Base-by-base conservation (phyloP, 2,797 vertebrate genomes). In the Leptodactylus fallax region DNA sequence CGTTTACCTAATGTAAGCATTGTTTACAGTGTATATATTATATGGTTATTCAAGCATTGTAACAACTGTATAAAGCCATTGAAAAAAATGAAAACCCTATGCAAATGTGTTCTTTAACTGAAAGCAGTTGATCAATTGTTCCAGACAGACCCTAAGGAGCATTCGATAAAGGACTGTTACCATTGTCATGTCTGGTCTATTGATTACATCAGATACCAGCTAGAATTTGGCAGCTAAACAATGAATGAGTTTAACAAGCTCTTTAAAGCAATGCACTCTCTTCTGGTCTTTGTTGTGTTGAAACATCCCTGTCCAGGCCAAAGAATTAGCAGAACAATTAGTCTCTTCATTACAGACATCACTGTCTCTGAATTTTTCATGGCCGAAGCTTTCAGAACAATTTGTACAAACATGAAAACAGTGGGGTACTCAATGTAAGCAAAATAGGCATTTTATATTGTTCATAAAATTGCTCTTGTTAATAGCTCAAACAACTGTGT, bases 41-140 rank as follows among this genome's bases (percentile, higher is more conserved):
- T 58, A 45, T 74, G 14, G 27, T 58, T 21, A 19, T 55, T 16
- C 47, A 53, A 71, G 51, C 16, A 19, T 60, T 79, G 16, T 4
- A 14, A 36, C 9, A 27, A 56, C 55, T 19, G 0, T 72, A 61
- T 71, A 19, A 83, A 74, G 10, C 17, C n/a, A 76, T 83, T 86
- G 91, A 85, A 61, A 91, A 83, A 63, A 51, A 19, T 76, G 72
- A 49, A 49, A 53, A 77, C 47, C 49, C 13, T 88, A 93, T 93
- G 93, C 90, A 91, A 91, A 91, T 86, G 69, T 63, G 27, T 90
- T 90, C 58, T 90, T 79, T 55, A 83, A 49, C 81, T 89, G 90
- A 91, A 93, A 88, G 51, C 87, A 65, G 85, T 89, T 85, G 88
- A 83, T 83, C 49, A 21, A 53, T 83, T 71, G 67, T 90, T 92